Evolutionary conservation across 2,797 vertebrate genomes (phyloP), one percentile per base, ranked within the genome.

Genomic region (Melanogrammus aeglefinus): DNA sequence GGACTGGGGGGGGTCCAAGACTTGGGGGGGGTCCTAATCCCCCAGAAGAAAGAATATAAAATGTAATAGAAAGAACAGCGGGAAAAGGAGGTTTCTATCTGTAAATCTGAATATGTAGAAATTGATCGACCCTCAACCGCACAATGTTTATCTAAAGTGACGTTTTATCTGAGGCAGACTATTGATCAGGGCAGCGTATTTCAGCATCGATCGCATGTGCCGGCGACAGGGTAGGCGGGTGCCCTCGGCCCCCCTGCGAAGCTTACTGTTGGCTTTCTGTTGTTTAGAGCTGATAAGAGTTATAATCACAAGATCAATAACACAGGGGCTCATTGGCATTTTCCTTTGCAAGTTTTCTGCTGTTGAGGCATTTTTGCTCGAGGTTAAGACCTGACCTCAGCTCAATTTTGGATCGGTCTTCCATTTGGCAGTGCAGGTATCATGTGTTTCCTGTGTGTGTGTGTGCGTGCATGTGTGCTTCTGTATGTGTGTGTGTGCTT

Each of bases 241-340:
- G 35, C 35, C 83, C 77, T 83, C 78, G 29, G 70, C 57, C 77
- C 77, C 13, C 21, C 82, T 10, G 78, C 10, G 18, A 41, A 80
- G 79, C 74, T 90, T 66, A 89, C 57, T 21, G 79, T 75, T 73
- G 8, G 6, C 74, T 78, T 84, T 71, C 84, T 89, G 88, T 84
- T 81, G 76, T 86, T 83, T 82, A 39, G 74, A 79, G 77, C 71
- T 84, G 81, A 90, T 90, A 89, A 90, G 85, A 84, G 84, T 83
- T 84, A 86, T 87, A 89, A 93, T 90, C 86, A 85, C 83, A 80
- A 76, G 83, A 93, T 93, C 91, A 86, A 91, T 92, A 89, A 27
- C 39, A 9, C 57, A 8, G 78, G 39, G 76, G 78, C 85, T 90
- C 86, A 83, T 76, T 88, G 88, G 81, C 81, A 87, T 91, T 90